Conservation (phyloP, 2,113 vertebrate genomes). For the Pitta sordida region DNA sequence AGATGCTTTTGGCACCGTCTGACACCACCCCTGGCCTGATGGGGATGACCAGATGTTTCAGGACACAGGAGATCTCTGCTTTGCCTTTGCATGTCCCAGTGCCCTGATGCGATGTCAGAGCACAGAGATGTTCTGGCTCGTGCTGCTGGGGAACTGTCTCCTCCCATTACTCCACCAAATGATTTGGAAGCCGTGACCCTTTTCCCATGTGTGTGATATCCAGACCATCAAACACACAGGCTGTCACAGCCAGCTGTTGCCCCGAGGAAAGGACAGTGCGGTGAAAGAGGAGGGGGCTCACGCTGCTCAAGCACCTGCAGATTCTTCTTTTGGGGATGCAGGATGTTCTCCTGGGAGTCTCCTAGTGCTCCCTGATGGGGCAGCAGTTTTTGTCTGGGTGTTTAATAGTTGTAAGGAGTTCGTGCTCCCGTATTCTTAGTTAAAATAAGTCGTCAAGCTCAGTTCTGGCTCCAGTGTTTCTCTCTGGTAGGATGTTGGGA, state of each 20-base stretch:
- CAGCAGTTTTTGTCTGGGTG: not conserved
- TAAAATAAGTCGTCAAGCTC: not conserved
- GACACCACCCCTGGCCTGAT: not conserved
- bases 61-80: not conserved
- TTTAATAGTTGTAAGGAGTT: not conserved
- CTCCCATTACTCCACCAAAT: conserved; percentile 25
- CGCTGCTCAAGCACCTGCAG: not conserved
- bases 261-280: not conserved
- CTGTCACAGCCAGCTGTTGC: conserved; percentile 48
- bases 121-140: conserved; percentile 11
- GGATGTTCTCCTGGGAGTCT: not conserved
- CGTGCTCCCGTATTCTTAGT: fast-evolving
- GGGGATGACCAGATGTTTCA: conserved; percentile 31
- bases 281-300: not conserved
- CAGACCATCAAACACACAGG: not conserved
- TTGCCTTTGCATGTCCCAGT: not conserved
- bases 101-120: not conserved
- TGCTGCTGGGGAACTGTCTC: conserved; percentile 39
- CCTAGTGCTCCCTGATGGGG: not conserved
- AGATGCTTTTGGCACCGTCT: not conserved
- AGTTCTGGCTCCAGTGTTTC: fast-evolving
- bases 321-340: not conserved
- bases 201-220: not conserved
- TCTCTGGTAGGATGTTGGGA: not conserved
- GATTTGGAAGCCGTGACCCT: conserved; percentile 32